phyloP scores from a whole-genome alignment of 30 jellyfish, hydroid and myxozoan species.

The Chrysaora quinquecirrha region DNA sequence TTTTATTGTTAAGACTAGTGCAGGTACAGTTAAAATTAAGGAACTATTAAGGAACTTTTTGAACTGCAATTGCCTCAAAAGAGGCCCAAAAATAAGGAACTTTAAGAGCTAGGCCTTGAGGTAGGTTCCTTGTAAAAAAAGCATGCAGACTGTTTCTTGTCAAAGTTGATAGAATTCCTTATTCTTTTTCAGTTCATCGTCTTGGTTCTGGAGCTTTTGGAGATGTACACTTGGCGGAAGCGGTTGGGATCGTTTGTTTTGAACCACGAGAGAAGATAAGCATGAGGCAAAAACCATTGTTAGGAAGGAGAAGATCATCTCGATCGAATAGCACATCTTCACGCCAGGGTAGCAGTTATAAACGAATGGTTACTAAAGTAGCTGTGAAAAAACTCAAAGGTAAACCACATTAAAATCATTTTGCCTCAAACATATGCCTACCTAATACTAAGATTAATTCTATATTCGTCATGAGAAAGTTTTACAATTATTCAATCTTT shows the following conservation, averaged over 20 bases:
- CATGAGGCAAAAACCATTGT: conserved; percentile 85
- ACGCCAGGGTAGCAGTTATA: conserved; percentile 63
- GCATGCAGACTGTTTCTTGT: too few species aligned
- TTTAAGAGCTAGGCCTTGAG: too few species aligned
- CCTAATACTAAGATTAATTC: too few species aligned
- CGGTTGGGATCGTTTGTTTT: conserved; percentile 81
- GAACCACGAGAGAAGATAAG: conserved; percentile 87
- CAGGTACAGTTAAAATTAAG: too few species aligned
- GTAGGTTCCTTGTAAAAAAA: too few species aligned
- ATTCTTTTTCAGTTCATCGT: conserved; percentile 65
- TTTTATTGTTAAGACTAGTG: too few species aligned
- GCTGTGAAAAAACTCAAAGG: conserved; percentile 98
- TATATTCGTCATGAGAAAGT: too few species aligned
- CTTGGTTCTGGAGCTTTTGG: conserved; percentile 99
- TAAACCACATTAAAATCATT: neutral
- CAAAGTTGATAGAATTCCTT: too few species aligned
- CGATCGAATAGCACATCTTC: conserved; percentile 74
- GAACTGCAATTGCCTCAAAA: too few species aligned
- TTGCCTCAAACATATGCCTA: neutral
- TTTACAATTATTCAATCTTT: too few species aligned
- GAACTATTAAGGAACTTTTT: too few species aligned
- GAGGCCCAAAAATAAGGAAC: too few species aligned
- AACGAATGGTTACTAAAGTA: conserved; percentile 72
- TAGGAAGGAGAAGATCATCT: conserved; percentile 75
- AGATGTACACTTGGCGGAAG: conserved; percentile 93